A percentile compares a stretch with the other conserved stretches of the same genome.
These are phyloP conservation scores for Formica exsecta DNA, from an alignment of 1,140 invertebrate genomes.

Conservation along the genomic window DNA sequence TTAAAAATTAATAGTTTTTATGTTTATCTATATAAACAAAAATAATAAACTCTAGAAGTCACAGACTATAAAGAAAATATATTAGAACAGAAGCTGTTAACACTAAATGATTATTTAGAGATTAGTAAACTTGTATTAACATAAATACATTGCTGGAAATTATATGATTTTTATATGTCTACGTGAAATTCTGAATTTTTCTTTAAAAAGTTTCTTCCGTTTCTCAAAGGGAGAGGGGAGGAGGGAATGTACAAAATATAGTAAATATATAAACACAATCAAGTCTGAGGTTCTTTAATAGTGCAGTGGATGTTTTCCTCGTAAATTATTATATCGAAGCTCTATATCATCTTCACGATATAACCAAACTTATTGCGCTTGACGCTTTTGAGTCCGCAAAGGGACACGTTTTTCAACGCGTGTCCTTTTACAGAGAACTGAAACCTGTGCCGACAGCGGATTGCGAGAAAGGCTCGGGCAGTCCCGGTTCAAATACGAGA, in stretches of 20 bases:
- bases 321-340: background rate
- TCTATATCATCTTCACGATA: background rate
- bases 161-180: no score
- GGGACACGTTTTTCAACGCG: background rate
- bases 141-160: background rate
- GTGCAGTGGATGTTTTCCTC: background rate
- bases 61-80: background rate
- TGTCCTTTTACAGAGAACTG: slow-evolving; percentile 85
- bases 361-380: background rate
- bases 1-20: background rate
- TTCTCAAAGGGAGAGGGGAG: no score
- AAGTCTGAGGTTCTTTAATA: background rate
- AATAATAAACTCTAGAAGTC: background rate
- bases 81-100: background rate
- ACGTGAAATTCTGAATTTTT: background rate
- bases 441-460: slow-evolving; percentile 86
- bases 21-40: background rate
- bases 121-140: background rate
- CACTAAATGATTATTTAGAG: background rate
- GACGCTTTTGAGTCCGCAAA: background rate
- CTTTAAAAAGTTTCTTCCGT: background rate
- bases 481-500: slow-evolving; percentile 76
- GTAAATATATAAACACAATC: background rate
- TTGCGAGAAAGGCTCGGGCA: slow-evolving; percentile 78
- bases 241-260: background rate